Evolutionary conservation across 2,888 invertebrate genomes (phyloP), one percentile per base, ranked within the genome.

Genomic region (Clostera curtula): DNA sequence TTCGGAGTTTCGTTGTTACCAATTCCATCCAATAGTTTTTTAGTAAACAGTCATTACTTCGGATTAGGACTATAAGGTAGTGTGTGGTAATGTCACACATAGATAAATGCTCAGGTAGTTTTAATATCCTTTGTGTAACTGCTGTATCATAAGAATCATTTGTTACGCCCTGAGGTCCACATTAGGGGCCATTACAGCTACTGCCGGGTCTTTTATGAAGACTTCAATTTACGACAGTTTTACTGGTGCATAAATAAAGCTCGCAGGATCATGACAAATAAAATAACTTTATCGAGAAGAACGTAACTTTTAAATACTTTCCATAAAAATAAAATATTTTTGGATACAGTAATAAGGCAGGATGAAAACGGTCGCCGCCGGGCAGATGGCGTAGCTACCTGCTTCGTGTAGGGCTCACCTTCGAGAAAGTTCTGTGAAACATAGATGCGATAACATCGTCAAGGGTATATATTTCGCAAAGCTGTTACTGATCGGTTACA

Each of bases 241-340:
- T 76, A 79, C 69, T 62, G 58, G 56, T 65, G 56, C 70, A 72
- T 79, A 76, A 79, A 79, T 75, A 73, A 71, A 61, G 42, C 61
- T 38, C 58, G 53, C 69, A 68, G 59, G 60, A 63, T 73, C 66
- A 63, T 56, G 66, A 71, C 66, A 68, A 71, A 73, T 74, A 75
- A 72, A 75, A 73, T 70, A 68, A 62, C 64, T 75, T 75, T 69
- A 79, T 79, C 66, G 67, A 66, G 54, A 50, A 58, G 54, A 61
- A 61, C 56, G 56, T 73, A 73, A 76, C 72, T 34, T 69, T 74
- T 66, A 69, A 76, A 77, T 70, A 67, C 69, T 69, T 68, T 75
- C 64, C 70, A 71, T 77, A 59, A 71, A 73, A 73, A 73, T 75
- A 72, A 77, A 77, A 76, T 77, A 75, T 77, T 77, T 82, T 77